Evolutionary conservation across 2,113 vertebrate species (phyloP), one percentile per base, ranked within the genome.

Genomic region (Felis chaus): DNA sequence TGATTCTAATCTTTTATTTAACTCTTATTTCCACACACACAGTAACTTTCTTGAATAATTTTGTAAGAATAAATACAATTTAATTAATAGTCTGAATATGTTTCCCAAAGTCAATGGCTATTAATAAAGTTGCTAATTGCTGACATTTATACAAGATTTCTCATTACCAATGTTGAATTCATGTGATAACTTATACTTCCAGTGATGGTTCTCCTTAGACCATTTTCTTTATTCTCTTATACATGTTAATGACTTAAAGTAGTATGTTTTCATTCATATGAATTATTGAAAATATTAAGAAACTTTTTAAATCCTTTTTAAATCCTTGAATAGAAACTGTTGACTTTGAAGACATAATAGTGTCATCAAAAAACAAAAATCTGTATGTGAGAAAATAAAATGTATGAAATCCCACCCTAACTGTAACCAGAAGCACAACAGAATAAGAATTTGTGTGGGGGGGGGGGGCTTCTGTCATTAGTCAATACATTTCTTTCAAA

Each of bases 1-100:
- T 96, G 6, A n/a, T 92, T 83, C 27, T 93, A 61, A 95, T 95
- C 19, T 45, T 74, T 78, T 87, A 33, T 33, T 87, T 23, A 41
- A 63, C 39, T 57, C 74, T 1, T 65, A 53, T 9, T 73, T 78
- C 2, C 19, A 81, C 10, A 39, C 1, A 48, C 16, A 1, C 1
- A 71, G 10, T 21, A 71, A 25, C 4, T 68, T 39, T 23, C 14
- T 45, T 53, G 14, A 90, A 65, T 69, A 50, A 0, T 68, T 84
- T 48, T 55, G 31, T 25, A 71, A 82, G n/a, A 31, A 4, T 50
- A 92, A 3, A 1, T 4, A 12, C 1, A 41, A 76, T 13, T 68
- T 96, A 71, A 97, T 82, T 1, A 0, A 0, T 39, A n/a, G 68
- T 76, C 16, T 68, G 33, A 95, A 69, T 96, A 48, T 85, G 10